Evolutionary conservation across 2,888 invertebrate genomes (phyloP).

Genomic region (Apotomis betuletana): DNA sequence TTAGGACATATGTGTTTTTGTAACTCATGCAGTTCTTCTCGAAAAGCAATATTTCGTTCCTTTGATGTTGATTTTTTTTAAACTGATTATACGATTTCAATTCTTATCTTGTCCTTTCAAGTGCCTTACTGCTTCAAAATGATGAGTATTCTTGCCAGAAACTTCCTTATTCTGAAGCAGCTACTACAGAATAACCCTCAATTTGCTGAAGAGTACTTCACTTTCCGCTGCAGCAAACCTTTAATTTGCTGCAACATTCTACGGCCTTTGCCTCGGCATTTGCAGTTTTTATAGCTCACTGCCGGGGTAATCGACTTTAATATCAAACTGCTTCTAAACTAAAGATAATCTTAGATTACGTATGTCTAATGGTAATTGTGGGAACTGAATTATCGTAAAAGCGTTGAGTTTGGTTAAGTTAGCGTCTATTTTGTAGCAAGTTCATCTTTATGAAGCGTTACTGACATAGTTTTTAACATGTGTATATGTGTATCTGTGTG

Average conservation of each 20-base stretch:
- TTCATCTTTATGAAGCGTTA: not conserved
- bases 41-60: no score
- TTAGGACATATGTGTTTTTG: no score
- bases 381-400: constrained; percentile 21
- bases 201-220: not conserved
- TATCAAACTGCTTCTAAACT: constrained; percentile 22
- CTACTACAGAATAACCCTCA: not conserved
- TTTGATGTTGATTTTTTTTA: no score
- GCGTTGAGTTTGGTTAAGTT: constrained; percentile 16
- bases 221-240: not conserved
- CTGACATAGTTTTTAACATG: not conserved
- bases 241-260: not conserved
- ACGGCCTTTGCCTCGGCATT: constrained; percentile 34
- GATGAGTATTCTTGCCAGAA: no score
- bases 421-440: constrained; percentile 10
- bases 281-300: constrained; percentile 21
- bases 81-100: no score
- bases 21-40: no score
- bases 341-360: constrained; percentile 34
- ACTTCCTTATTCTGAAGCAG: not conserved
- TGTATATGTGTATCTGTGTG: no score
- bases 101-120: no score
- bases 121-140: not conserved
- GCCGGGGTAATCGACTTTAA: constrained; percentile 25
- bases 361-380: constrained; percentile 32